Conservation (phyloP, 2,888 invertebrate genomes). For the Athripsodes cinereus region DNA sequence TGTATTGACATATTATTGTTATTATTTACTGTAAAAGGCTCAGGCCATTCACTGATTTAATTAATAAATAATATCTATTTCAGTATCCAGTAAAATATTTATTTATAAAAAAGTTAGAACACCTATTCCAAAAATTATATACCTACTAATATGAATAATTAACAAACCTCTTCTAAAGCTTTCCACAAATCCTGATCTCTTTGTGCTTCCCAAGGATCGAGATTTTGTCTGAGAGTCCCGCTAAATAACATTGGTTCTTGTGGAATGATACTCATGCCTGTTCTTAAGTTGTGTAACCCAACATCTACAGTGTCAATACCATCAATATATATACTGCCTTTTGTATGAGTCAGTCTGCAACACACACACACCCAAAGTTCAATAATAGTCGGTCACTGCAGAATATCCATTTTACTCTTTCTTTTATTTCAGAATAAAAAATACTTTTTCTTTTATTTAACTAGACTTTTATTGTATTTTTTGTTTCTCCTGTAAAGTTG, state of each 20-base stretch:
- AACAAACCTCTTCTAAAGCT: conserved; percentile 59
- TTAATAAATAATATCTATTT: too few species aligned
- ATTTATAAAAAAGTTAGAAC: too few species aligned
- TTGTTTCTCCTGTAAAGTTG: too few species aligned
- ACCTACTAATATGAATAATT: too few species aligned
- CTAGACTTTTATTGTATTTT: too few species aligned
- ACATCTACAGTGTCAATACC: conserved; percentile 38
- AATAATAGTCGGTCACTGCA: not conserved
- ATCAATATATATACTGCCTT: conserved; percentile 45
- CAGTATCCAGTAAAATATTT: too few species aligned
- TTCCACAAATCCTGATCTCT: conserved; percentile 61
- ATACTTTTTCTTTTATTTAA: too few species aligned
- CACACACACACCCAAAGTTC: too few species aligned
- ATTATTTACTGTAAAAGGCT: too few species aligned
- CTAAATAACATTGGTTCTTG: conserved; percentile 70
- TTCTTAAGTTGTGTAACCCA: conserved; percentile 51
- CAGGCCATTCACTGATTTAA: too few species aligned
- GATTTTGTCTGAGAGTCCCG: conserved; percentile 68
- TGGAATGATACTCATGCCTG: conserved; percentile 46
- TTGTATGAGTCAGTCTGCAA: conserved; percentile 44
- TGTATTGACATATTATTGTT: too few species aligned
- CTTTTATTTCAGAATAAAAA: not conserved
- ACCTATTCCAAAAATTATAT: too few species aligned
- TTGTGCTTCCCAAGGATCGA: conserved; percentile 66
- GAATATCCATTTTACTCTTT: not conserved